These are phyloP conservation scores for Eupithecia pulchellata DNA, from an alignment of 2,888 invertebrate genomes.

Conservation along the genomic window DNA sequence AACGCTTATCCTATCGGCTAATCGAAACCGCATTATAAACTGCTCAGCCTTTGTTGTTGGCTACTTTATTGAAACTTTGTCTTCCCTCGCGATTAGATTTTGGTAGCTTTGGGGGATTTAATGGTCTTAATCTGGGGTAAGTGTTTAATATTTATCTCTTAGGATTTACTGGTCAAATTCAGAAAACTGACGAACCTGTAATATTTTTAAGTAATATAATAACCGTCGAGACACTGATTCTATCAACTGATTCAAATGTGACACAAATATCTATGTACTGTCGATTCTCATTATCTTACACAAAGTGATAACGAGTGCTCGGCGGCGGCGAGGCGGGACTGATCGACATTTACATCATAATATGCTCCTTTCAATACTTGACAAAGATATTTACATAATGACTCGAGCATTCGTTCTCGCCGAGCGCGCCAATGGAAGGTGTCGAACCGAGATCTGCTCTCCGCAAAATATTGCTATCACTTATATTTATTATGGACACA, in stretches of 20 bases:
- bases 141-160: background rate
- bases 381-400: slow-evolving; percentile 38
- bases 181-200: background rate
- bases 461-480: background rate
- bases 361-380: slow-evolving; percentile 26
- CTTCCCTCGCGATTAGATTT: slow-evolving; percentile 20
- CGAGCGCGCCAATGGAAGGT: background rate
- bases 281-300: background rate
- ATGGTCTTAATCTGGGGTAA: slow-evolving; percentile 9
- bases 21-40: slow-evolving; percentile 44
- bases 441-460: background rate
- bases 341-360: slow-evolving; percentile 22
- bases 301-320: background rate
- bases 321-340: background rate
- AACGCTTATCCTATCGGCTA: slow-evolving; percentile 34
- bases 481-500: background rate
- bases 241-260: background rate
- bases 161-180: background rate
- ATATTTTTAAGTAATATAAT: background rate
- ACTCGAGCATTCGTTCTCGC: slow-evolving; percentile 17
- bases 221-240: background rate
- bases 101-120: slow-evolving; percentile 22
- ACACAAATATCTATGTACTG: background rate
- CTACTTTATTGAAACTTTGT: slow-evolving; percentile 37
- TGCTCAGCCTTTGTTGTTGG: slow-evolving; percentile 33